Evolutionary conservation across 2,113 vertebrate species (phyloP), one percentile per base, ranked within the genome.

Genomic region (Chlorocebus sabaeus): DNA sequence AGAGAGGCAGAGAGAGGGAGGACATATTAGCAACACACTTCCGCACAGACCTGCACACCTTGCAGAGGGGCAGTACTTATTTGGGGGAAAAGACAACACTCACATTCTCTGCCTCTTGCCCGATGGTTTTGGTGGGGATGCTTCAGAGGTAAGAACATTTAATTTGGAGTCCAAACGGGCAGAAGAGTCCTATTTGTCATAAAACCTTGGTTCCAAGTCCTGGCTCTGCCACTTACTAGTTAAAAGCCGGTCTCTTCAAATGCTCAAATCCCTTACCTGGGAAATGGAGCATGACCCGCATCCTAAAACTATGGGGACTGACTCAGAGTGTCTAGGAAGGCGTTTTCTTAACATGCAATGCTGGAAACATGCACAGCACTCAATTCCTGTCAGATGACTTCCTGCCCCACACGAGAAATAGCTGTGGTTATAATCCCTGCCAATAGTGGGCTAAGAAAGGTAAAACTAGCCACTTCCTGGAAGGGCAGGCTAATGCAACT

Each of bases 1-100:
- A 98, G 97, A 98, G 97, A 98, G 84, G 98, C 80, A 97, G 83
- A 91, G 40, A 90, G 95, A 98, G 35, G 95, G 1, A 97, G 94
- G 80, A 83, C 43, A 0, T 0, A 38, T 98, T 98, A 98, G 96
- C 93, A 48, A 81, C 20, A 12, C 1, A 3, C 23, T 57, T 40
- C n/a, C n/a, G 32, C 8, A 8, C 50, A 93, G 83, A 59, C 75
- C 20, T 7, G 25, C 16, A 43, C 23, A 10, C 93, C 50, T 61
- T 9, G 59, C 43, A 35, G 64, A 6, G 14, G 16, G 23, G 30
- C 0, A 1, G 48, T 2, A 61, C 57, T 92, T 30, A 55, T 18
- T 73, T 0, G 18, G 17, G 35, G 27, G 50, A n/a, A 52, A n/a
- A 20, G 76, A 35, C 45, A 32, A 25, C 3, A 59, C 13, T 88